Base-by-base conservation (phyloP, 2,888 invertebrate genomes). In the Pilophorus perplexus region DNA sequence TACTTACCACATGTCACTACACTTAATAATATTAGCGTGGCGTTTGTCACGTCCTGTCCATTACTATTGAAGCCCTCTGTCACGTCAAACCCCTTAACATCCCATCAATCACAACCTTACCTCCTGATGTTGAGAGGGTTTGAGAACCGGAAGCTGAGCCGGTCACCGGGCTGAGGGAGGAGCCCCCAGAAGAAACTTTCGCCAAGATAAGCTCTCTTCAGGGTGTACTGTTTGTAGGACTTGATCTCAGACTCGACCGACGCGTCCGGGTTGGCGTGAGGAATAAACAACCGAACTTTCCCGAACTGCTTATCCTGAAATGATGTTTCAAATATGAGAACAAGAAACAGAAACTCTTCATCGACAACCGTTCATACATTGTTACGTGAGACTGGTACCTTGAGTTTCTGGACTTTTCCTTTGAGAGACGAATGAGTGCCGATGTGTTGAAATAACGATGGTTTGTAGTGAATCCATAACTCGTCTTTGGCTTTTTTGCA, bases 341-440 rank as follows among this genome's bases (percentile, higher is more conserved):
- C 6, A 33, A 8, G 12, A 33, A 8, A 33, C 33, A 33, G 12
- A 12, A 8, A 33, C 6, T 33, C 33, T 12, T 33, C 33, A 8
- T n/a, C n/a, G n/a, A n/a, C n/a, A n/a, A n/a, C n/a, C n/a, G n/a
- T n/a, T n/a, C n/a, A n/a, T n/a, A n/a, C n/a, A n/a, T n/a, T n/a
- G n/a, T n/a, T n/a, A n/a, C n/a, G n/a, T n/a, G n/a, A n/a, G n/a
- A n/a, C n/a, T n/a, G n/a, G 6, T 33, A 89, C 93, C 84, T 94
- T 93, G 0, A 97, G 80, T 78, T 93, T 94, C 76, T 97, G 97
- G 62, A 95, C 90, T 82, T 98, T 98, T 66, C 97, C 97, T 77
- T 88, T 90, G 0, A 98, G 81, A 0, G 97, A 97, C 0, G 97
- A 97, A 75, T 93, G 93, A 18, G 90, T 86, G 2, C 97, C 97